These are phyloP conservation scores for Dendroctonus ponderosae DNA, from an alignment of 1,140 invertebrate species.

Conservation along the genomic window DNA sequence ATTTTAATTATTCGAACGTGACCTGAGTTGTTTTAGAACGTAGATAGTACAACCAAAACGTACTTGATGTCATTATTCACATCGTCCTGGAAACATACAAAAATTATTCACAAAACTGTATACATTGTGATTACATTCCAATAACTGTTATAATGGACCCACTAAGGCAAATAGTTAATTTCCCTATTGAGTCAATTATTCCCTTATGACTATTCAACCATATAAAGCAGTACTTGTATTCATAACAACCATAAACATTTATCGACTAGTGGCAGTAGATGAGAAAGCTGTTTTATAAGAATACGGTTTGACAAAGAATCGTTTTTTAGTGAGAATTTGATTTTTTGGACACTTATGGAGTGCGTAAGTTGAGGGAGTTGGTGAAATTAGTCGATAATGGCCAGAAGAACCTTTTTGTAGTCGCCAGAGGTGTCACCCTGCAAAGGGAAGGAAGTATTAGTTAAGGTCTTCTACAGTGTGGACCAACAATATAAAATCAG, in stretches of 20 bases:
- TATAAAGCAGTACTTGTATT: neutral
- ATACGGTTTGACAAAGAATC: slow-evolving; percentile 13
- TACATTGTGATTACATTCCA: neutral
- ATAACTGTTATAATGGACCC: neutral
- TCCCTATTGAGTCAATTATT: neutral
- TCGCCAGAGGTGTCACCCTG: slow-evolving; percentile 89
- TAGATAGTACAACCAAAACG: slow-evolving; percentile 45
- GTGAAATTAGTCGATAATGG: slow-evolving; percentile 66
- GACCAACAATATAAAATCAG: neutral
- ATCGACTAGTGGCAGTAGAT: slow-evolving; percentile 43
- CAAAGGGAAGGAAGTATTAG: slow-evolving; percentile 47
- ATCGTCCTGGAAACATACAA: slow-evolving; percentile 47
- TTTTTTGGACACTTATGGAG: slow-evolving; percentile 37
- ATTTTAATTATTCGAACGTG: slow-evolving; percentile 5
- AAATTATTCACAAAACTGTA: slow-evolving; percentile 27
- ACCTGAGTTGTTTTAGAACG: slow-evolving; percentile 40
- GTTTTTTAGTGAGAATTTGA: slow-evolving; percentile 26
- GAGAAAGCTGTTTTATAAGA: slow-evolving; percentile 29
- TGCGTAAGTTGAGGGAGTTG: slow-evolving; percentile 41
- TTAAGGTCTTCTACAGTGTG: slow-evolving; percentile 11
- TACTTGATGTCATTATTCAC: slow-evolving; percentile 45
- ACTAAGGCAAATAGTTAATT: neutral
- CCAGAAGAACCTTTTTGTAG: slow-evolving; percentile 84
- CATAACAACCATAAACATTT: neutral
- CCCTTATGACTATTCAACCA: neutral